Evolutionary conservation across 2,797 vertebrate genomes (phyloP), one percentile per base, ranked within the genome.

Genomic region (Gila robusta): DNA sequence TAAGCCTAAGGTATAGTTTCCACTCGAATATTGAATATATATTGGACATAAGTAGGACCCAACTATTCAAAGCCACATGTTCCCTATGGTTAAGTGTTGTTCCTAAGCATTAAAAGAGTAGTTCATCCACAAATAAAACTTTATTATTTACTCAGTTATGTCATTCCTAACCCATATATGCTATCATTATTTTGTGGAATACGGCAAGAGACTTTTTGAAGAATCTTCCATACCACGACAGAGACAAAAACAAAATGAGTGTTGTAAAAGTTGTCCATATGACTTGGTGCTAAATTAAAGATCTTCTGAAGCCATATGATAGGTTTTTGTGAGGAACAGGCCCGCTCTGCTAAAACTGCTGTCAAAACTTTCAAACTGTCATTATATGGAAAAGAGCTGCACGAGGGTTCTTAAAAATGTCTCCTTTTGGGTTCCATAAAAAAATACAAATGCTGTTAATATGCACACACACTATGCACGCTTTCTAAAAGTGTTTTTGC

Each of bases 311-410:
- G 70, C 7, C 14, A 17, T 47, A 9, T 17, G 26, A 17, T 14
- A n/a, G 0, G n/a, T 47, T 19, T 73, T n/a, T 47, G 26, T 47
- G 26, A 64, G 59, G 26, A 64, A 73, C 41, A 28, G 71, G 14
- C 41, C 14, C 17, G 3, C 66, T 67, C 64, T 35, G 28, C 69
- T 23, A 70, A 71, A 71, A 71, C 69, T 6, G 4, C 37, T 7
- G 39, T 44, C 21, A 41, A n/a, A 71, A 71, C 69, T 7, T 44
- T 71, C 6, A 41, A 16, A 44, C 70, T 44, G 23, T 26, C 23
- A 69, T 69, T 49, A 49, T 49, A 26, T 66, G 66, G 67, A 70
- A 70, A 70, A 39, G 17, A 73, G 71, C 71, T 28, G 41, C 44
- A 17, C 9, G n/a, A 10, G 5, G 2, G 0, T 44, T 64, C n/a